Percentiles rank a stretch among this genome's conserved stretches.
Evolutionary conservation across 2,888 invertebrate genomes (phyloP).

Genomic region (Lithophane socia): DNA sequence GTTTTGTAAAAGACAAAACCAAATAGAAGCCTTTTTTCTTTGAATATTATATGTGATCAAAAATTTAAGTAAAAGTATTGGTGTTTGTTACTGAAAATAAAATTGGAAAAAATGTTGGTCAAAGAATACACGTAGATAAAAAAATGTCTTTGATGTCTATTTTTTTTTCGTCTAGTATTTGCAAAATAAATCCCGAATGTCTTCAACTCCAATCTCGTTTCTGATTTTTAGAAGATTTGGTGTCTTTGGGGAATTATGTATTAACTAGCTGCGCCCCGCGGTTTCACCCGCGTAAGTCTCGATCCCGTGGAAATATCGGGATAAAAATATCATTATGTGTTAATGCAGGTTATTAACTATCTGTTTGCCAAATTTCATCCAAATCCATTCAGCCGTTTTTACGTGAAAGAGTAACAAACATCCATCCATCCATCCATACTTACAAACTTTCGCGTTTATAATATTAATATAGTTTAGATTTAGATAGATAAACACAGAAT

Average conservation of each 20-base stretch:
- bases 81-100: conserved; percentile 33
- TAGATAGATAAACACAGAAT: background rate
- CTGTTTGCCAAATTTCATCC: too few species aligned
- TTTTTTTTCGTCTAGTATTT: background rate
- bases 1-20: conserved; percentile 19
- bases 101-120: conserved; percentile 32
- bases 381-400: too few species aligned
- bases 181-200: background rate
- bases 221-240: background rate
- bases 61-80: conserved; percentile 14
- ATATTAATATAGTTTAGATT: too few species aligned
- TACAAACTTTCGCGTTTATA: too few species aligned
- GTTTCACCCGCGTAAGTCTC: too few species aligned
- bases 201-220: background rate
- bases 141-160: conserved; percentile 12
- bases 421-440: too few species aligned
- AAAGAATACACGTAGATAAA: conserved; percentile 1
- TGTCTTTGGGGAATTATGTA: too few species aligned
- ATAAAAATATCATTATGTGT: too few species aligned
- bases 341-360: too few species aligned
- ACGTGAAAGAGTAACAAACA: too few species aligned
- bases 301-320: too few species aligned
- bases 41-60: conserved; percentile 37
- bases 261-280: too few species aligned
- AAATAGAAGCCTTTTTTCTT: conserved; percentile 19